Percentiles rank a stretch among this genome's conserved stretches.
Evolutionary conservation across 2,113 vertebrate species (phyloP).

Genomic region (Silurus meridionalis): DNA sequence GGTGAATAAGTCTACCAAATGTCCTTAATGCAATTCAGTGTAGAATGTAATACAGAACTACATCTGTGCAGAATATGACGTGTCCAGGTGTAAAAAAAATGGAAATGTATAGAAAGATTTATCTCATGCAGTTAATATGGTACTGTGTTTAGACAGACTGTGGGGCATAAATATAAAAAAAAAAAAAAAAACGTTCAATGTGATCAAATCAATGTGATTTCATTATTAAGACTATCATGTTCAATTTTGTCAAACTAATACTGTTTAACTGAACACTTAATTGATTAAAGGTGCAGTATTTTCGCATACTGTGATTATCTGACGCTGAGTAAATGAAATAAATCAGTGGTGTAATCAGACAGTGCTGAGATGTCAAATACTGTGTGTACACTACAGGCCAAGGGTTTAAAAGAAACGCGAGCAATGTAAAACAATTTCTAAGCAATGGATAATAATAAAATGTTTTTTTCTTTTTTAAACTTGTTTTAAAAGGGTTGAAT

Average conservation of each 20-base stretch:
- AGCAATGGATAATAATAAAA: background rate
- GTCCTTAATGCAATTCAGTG: constrained; percentile 3
- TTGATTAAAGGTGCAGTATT: constrained; percentile 7
- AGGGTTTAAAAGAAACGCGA: background rate
- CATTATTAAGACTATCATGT: background rate
- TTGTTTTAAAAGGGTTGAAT: background rate
- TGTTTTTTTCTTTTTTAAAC: background rate
- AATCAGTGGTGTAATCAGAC: background rate
- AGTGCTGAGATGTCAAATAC: background rate
- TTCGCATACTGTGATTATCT: background rate
- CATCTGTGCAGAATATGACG: background rate
- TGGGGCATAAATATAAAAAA: background rate
- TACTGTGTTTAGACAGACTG: background rate
- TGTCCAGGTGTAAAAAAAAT: background rate
- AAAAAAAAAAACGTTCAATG: background rate
- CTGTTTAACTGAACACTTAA: background rate
- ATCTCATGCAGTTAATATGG: background rate
- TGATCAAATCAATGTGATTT: background rate
- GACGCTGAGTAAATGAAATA: background rate
- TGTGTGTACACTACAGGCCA: constrained; percentile 10
- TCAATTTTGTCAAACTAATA: background rate
- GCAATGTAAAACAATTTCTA: background rate
- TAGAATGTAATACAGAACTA: background rate
- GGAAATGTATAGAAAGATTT: background rate
- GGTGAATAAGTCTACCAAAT: constrained; percentile 29